Evolutionary conservation across 1,140 invertebrate genomes (phyloP).

Genomic region (Drosophila equinoxialis): DNA sequence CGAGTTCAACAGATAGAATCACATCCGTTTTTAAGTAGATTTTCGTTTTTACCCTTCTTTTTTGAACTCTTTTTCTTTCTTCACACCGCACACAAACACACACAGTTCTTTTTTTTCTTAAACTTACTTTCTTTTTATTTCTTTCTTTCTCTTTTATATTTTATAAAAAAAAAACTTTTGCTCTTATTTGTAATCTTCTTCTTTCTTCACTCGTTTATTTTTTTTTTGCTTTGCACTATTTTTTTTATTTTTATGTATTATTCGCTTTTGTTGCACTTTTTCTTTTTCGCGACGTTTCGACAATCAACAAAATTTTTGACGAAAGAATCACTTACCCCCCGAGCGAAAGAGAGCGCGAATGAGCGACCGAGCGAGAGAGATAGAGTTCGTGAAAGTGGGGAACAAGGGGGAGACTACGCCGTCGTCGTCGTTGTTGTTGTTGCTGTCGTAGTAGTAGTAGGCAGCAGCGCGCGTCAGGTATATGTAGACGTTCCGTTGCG

Average conservation of each 20-base stretch:
- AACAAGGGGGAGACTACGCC: conserved; percentile 21
- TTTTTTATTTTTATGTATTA: conserved; percentile 6
- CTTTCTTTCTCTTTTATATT: conserved; percentile 47
- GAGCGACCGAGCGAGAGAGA: conserved; percentile 13
- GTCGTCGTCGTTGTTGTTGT: too few species aligned
- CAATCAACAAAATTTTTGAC: conserved; percentile 38
- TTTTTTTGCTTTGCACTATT: conserved; percentile 2
- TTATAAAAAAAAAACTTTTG: conserved; percentile 31
- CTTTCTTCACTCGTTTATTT: not conserved
- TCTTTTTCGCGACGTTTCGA: conserved; percentile 58
- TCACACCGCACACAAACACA: not conserved
- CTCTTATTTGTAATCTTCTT: conserved; percentile 45
- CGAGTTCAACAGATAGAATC: conserved; percentile 52
- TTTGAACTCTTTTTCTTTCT: conserved; percentile 56
- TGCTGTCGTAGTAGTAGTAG: not conserved
- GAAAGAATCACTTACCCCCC: conserved; percentile 32
- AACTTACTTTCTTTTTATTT: conserved; percentile 76
- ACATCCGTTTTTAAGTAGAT: conserved; percentile 54
- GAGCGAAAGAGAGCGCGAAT: not conserved
- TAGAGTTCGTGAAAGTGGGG: too few species aligned
- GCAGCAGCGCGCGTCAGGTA: conserved; percentile 48
- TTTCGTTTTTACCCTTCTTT: conserved; percentile 53
- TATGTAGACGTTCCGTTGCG: conserved; percentile 72
- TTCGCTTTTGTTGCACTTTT: conserved; percentile 44
- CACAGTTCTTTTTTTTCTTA: not conserved